phyloP scores from a whole-genome alignment of 2,888 invertebrate species.

The Drosophila infuscata region DNA sequence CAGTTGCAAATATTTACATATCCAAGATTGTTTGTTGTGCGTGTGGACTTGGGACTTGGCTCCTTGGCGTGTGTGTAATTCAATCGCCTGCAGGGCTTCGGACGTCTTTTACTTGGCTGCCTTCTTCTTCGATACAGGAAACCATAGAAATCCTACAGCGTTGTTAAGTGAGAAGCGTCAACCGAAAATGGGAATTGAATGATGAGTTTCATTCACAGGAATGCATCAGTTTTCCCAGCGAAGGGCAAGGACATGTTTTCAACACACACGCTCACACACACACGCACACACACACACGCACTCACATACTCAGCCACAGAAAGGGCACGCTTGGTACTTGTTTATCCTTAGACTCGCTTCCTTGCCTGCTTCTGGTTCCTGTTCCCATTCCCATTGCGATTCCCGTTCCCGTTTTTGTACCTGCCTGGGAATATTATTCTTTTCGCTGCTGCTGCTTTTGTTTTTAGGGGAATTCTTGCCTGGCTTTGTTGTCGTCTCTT shows the following conservation, averaged over 20 bases:
- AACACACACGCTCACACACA: conserved; percentile 9
- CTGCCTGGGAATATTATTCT: conserved; percentile 75
- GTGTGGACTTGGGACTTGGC: conserved; percentile 17
- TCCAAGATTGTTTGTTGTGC: conserved; percentile 16
- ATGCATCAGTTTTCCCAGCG: conserved; percentile 50
- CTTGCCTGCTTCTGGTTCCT: conserved; percentile 46
- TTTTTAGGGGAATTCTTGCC: conserved; percentile 59
- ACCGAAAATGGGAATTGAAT: conserved; percentile 72
- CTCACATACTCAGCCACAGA: neutral
- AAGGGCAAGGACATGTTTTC: conserved; percentile 50
- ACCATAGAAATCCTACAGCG: conserved; percentile 79
- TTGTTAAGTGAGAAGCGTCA: conserved; percentile 48
- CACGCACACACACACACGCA: neutral
- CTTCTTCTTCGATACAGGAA: conserved; percentile 74
- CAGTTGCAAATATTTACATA: conserved; percentile 67
- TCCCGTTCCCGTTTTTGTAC: conserved; percentile 50
- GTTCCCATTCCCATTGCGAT: conserved; percentile 27
- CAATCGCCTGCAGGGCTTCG: conserved; percentile 64
- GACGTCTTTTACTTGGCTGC: conserved; percentile 55
- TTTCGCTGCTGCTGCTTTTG: conserved; percentile 27
- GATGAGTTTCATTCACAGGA: conserved; percentile 79
- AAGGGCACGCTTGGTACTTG: conserved; percentile 49
- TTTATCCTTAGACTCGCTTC: conserved; percentile 62
- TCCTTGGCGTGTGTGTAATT: conserved; percentile 60
- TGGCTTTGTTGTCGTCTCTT: conserved; percentile 32